A percentile compares a stretch with the other conserved stretches of the same genome.
Conservation (phyloP, 2,797 vertebrate genomes). For the Scarus forsteni region DNA sequence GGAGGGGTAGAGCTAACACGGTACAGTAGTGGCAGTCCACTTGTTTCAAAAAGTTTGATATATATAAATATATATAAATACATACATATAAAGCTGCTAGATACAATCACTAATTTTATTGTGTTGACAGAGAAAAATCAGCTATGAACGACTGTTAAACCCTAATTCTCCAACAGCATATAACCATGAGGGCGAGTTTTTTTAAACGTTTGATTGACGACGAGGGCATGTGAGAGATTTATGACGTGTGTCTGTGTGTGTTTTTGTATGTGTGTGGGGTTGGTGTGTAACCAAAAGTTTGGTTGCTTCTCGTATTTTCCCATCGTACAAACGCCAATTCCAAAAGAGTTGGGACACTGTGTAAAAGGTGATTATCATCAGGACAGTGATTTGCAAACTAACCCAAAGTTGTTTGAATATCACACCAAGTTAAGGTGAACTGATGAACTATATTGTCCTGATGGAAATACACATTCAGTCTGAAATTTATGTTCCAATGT, state of each 20-base stretch:
- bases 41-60: conserved; percentile 80
- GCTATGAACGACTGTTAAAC: conserved; percentile 88
- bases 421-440: no score
- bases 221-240: conserved; percentile 52
- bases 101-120: conserved; percentile 91
- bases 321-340: conserved; percentile 50
- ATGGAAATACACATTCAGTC: no score
- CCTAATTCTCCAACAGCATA: conserved; percentile 78
- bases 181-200: conserved; percentile 66
- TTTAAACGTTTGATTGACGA: conserved; percentile 59
- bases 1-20: conserved; percentile 81
- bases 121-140: conserved; percentile 83
- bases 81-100: conserved; percentile 91
- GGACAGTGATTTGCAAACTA: no score
- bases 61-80: conserved; percentile 52
- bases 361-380: no score
- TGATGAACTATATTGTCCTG: no score
- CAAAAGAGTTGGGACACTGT: no score
- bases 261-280: conserved; percentile 47
- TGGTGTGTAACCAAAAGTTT: conserved; percentile 74
- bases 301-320: conserved; percentile 73
- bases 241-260: conserved; percentile 33
- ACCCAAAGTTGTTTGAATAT: no score
- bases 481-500: no score
- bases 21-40: conserved; percentile 88